Base-by-base conservation (phyloP, 2,888 invertebrate genomes). In the Molorchus minor region DNA sequence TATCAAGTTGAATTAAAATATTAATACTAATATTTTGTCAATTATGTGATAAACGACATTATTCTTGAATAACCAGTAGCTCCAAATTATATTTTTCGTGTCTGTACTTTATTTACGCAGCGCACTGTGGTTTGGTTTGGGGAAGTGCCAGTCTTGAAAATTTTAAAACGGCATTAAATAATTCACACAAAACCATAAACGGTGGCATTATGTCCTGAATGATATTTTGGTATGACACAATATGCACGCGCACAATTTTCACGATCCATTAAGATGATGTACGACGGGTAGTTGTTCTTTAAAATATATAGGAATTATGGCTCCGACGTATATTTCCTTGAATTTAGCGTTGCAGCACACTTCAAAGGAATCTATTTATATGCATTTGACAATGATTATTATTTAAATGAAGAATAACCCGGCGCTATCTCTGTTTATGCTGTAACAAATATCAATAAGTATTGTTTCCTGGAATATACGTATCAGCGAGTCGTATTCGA, bases 261-360 rank as follows among this genome's bases (percentile, higher is more conserved):
- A 75, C 69, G 75, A 71, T 56, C 72, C 75, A 75, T 75, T 74
- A 69, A 72, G 66, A 68, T 73, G 72, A 73, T 68, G 62, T 69
- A 71, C 67, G n/a, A n/a, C n/a, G 71, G 70, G 4, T 63, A 64
- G 59, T 61, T 65, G 57, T 60, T 56, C 59, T 60, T 62, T 58
- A 59, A 61, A 62, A 62, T 64, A 66, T 68, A 56, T 44, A 61
- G 45, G 40, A 40, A 41, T 52, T 15, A 21, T 16, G 20, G 15
- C 17, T 35, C 16, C 16, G 13, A 25, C 13, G 44, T 13, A 25
- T 15, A 13, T 44, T 44, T 44, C 19, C 19, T 44, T 25, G 33
- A 33, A 33, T 8, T 5, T 25, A 8, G 7, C 33, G 33, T 12
- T 3, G 33, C 12, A 3, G 5, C 33, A 33, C 3, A 33, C 33